Base-by-base conservation (phyloP, 2,113 vertebrate genomes). In the Noturus placidus region DNA sequence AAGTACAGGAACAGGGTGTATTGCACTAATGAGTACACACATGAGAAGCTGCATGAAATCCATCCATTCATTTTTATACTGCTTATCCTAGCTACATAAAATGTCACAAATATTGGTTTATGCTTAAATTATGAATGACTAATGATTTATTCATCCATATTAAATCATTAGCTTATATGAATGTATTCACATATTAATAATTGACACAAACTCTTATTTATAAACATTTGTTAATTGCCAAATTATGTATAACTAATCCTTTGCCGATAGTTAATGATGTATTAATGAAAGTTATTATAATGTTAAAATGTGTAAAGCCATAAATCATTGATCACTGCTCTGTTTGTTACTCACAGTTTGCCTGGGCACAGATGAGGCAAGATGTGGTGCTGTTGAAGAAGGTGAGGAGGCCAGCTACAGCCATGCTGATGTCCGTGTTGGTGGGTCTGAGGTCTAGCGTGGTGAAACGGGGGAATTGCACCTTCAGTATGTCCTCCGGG, bases 341-440 rank as follows among this genome's bases (percentile, higher is more conserved):
- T 81, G 57, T 86, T 89, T 70, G 42, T 52, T 90, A 95, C 98
- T 97, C 93, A 99, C 98, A 99, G 96, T 99, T 97, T 72, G 97
- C 97, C 94, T 99, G 97, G 92, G 97, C 97, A 87, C 98, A 99
- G 95, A 99, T 98, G 95, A 99, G 98, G 94, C 98, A 99, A 93
- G 98, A 95, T 19, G 97, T 96, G 94, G 97, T 98, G 92, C 97
- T 97, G 94, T 99, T 99, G 74, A 99, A 99, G 96, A 99, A 99
- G 54, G 96, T 97, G 89, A 99, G 96, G 88, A 99, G 96, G 87
- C 97, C 96, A 3, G 98, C 97, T 20, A 99, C 96, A 0, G 98
- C 98, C 92, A 98, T 93, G 56, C 98, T 99, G 96, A 99, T 95
- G 91, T 99, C 98, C 0, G 96, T 97, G 95, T 99, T 99, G 92